Base-by-base conservation (phyloP, 2,888 invertebrate genomes). In the Amorpha juglandis region DNA sequence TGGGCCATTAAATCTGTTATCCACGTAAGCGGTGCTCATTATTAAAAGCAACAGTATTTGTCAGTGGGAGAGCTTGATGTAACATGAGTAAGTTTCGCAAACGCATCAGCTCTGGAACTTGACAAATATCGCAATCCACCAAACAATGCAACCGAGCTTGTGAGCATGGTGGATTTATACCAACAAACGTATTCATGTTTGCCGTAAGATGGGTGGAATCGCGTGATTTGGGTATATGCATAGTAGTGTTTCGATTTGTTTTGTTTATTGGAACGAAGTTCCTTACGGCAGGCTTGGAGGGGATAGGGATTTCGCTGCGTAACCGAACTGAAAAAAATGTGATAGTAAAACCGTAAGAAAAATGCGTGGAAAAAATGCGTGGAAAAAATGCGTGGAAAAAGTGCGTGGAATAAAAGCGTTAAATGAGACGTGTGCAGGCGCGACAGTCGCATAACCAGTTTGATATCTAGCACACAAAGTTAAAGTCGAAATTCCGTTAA, bases 91-190 rank as follows among this genome's bases (percentile, higher is more conserved):
- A 86, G 81, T 87, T 86, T 82, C 84, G 82, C 84, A 88, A 87
- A 78, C 75, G 58, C 58, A 58, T 58, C 58, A 42, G 33, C 52
- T 33, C 14, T 12, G 58, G 78, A 81, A 82, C 77, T 85, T 90
- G 90, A 90, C 89, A 90, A 90, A 90, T 90, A 83, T 87, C 83
- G 88, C 86, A 90, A 90, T 90, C 79, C 80, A 72, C 77, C 78
- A 78, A 83, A 91, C 91, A 90, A 90, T 90, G 87, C 81, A 76
- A 77, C 82, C 73, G 80, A 81, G 84, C 82, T 84, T 82, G 83
- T 76, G 79, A 80, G 80, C 78, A 74, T 71, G 73, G 70, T 69
- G 74, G 78, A 77, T 80, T 81, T 80, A 80, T 78, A 77, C 69
- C 71, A 76, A 74, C 77, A 74, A 75, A 74, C 74, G 72, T 71